Percentiles rank a stretch among this genome's conserved stretches.
These are phyloP conservation scores for Tuberolachnus salignus DNA, from an alignment of 2,888 invertebrate species.

Conservation along the genomic window DNA sequence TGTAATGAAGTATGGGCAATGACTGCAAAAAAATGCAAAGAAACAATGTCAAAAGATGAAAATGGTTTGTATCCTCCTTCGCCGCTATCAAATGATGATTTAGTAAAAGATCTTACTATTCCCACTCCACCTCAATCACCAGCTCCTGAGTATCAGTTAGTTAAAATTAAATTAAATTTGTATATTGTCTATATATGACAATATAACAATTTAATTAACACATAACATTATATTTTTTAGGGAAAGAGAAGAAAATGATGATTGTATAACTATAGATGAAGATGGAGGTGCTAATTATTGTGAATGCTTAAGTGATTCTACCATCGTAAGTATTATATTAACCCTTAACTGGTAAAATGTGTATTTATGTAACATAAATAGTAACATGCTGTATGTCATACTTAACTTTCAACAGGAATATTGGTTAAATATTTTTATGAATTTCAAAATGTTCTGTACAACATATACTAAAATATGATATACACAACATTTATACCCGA, in stretches of 20 bases:
- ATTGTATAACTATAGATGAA: conserved; percentile 29
- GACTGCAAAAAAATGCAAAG: conserved; percentile 21
- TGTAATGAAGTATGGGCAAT: conserved; percentile 31
- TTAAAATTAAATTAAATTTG: conserved; percentile 2
- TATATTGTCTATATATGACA: not conserved
- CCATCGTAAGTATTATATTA: conserved; percentile 31
- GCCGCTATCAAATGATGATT: conserved; percentile 25
- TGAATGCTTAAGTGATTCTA: conserved; percentile 31
- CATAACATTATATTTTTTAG: conserved; percentile 1
- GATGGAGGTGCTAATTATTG: conserved; percentile 36
- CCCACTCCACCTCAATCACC: conserved; percentile 51
- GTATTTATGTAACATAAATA: not conserved
- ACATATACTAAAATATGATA: too few species aligned
- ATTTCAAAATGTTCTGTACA: too few species aligned
- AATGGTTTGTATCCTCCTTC: conserved; percentile 12
- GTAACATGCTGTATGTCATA: too few species aligned
- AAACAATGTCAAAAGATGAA: conserved; percentile 20
- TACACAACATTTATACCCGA: too few species aligned
- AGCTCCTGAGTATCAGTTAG: conserved; percentile 50
- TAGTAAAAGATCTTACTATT: conserved; percentile 18
- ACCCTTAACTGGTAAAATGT: too few species aligned
- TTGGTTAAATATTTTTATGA: too few species aligned
- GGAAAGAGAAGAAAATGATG: conserved; percentile 35
- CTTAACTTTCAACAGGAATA: too few species aligned
- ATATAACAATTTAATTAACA: not conserved